A percentile compares a stretch with the other conserved stretches of the same genome.
Evolutionary conservation across 2,888 invertebrate genomes (phyloP).

Genomic region (Archips xylosteana): DNA sequence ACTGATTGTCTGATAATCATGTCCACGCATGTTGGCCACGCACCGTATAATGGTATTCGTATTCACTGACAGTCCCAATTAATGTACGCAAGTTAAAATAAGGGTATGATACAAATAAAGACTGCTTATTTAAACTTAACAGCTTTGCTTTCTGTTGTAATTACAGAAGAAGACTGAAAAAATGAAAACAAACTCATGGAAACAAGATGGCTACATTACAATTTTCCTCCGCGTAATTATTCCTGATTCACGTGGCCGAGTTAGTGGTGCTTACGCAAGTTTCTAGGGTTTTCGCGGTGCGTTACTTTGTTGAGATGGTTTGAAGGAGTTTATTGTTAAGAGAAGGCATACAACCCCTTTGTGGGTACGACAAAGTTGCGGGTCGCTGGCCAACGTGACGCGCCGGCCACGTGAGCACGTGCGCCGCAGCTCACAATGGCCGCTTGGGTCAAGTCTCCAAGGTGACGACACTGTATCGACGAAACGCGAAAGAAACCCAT

Average conservation of each 20-base stretch:
- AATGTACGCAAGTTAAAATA: slow-evolving; percentile 18
- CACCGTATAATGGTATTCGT: slow-evolving; percentile 35
- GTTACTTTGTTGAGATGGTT: slow-evolving; percentile 58
- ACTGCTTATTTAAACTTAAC: background rate
- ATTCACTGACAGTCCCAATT: slow-evolving; percentile 17
- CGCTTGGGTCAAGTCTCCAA: slow-evolving; percentile 39
- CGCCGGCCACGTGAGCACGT: slow-evolving; percentile 65
- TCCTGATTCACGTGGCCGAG: slow-evolving; percentile 34
- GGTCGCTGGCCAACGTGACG: slow-evolving; percentile 53
- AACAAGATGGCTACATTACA: slow-evolving; percentile 57
- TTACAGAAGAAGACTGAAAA: slow-evolving; percentile 57
- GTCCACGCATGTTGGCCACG: slow-evolving; percentile 47
- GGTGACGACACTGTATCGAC: slow-evolving; percentile 33
- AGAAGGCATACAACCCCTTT: slow-evolving; percentile 59
- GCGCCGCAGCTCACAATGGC: slow-evolving; percentile 48
- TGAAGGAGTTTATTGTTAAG: slow-evolving; percentile 69
- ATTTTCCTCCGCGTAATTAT: slow-evolving; percentile 56
- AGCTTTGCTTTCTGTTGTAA: background rate
- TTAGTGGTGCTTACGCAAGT: slow-evolving; percentile 65
- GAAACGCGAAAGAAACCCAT: slow-evolving; percentile 28
- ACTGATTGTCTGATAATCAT: slow-evolving; percentile 63
- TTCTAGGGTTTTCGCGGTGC: slow-evolving; percentile 69
- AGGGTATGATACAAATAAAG: background rate
- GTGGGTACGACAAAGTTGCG: slow-evolving; percentile 43
- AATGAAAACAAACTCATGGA: slow-evolving; percentile 48